Percentiles rank a stretch among this genome's conserved stretches.
These are phyloP conservation scores for Platanista minor DNA, from an alignment of 2,113 vertebrate species.

Conservation along the genomic window DNA sequence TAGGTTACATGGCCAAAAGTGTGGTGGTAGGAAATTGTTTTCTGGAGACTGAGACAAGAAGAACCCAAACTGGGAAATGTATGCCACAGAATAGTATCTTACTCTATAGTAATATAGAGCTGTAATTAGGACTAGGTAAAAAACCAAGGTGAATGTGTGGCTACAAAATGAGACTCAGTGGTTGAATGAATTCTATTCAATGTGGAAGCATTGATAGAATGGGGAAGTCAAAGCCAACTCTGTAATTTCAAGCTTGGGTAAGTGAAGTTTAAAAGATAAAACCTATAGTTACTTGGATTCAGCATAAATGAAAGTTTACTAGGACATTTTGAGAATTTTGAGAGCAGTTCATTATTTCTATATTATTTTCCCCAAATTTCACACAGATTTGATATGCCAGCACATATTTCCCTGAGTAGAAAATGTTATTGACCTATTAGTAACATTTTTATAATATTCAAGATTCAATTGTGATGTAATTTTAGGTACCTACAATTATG, in stretches of 20 bases:
- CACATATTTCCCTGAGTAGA: background rate
- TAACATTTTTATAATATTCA: background rate
- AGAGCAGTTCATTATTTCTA: background rate
- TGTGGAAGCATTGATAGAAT: background rate
- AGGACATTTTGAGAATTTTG: background rate
- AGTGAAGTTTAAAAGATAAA: background rate
- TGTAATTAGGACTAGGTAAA: background rate
- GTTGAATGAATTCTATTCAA: background rate
- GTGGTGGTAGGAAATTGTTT: background rate
- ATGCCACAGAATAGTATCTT: background rate
- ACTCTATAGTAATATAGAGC: background rate
- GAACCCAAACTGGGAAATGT: background rate
- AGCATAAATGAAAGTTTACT: background rate
- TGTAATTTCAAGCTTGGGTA: background rate
- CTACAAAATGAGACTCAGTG: background rate
- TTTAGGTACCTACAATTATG: background rate
- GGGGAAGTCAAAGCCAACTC: background rate
- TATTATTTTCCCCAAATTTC: background rate
- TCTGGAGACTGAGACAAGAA: background rate
- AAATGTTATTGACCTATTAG: background rate
- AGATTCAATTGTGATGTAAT: background rate
- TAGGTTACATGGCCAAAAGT: background rate
- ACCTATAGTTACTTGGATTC: background rate
- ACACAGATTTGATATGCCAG: background rate
- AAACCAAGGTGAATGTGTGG: background rate